Evolutionary conservation across 2,888 invertebrate species (phyloP).

Genomic region (Trichogramma dendrolimi): DNA sequence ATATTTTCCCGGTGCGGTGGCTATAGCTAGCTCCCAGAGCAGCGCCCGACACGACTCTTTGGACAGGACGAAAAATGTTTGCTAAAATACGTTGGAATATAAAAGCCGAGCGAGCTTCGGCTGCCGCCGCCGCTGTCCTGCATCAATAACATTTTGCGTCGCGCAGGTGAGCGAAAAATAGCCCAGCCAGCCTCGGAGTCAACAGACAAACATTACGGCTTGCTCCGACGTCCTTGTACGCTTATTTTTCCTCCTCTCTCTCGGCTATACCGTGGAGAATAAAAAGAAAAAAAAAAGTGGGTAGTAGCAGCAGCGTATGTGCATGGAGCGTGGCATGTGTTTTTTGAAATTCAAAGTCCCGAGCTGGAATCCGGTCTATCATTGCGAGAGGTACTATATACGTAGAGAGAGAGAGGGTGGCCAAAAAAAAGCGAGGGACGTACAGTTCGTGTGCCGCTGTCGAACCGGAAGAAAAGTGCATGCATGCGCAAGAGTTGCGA

Average conservation of each 20-base stretch:
- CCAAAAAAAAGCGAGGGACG: no score
- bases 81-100: no score
- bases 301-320: not conserved
- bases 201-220: slow-evolving; percentile 16
- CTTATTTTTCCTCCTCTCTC: slow-evolving; percentile 1
- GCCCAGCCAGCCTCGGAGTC: slow-evolving; percentile 18
- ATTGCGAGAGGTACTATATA: slow-evolving; percentile 2
- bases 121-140: slow-evolving; percentile 33
- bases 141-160: slow-evolving; percentile 43
- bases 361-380: slow-evolving; percentile 14
- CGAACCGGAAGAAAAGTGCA: slow-evolving; percentile 7
- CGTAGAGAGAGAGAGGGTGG: not conserved
- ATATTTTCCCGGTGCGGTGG: no score
- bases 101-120: slow-evolving; percentile 13
- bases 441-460: not conserved
- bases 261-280: not conserved
- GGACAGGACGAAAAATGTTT: no score
- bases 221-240: no score
- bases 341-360: slow-evolving; percentile 18
- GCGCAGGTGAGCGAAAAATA: slow-evolving; percentile 21
- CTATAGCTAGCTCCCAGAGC: no score
- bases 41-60: no score
- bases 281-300: not conserved
- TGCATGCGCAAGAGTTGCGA: not conserved
- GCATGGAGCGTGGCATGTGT: not conserved